Evolutionary conservation across 2,888 invertebrate genomes (phyloP), one percentile per base, ranked within the genome.

Genomic region (Helicoverpa assulta): DNA sequence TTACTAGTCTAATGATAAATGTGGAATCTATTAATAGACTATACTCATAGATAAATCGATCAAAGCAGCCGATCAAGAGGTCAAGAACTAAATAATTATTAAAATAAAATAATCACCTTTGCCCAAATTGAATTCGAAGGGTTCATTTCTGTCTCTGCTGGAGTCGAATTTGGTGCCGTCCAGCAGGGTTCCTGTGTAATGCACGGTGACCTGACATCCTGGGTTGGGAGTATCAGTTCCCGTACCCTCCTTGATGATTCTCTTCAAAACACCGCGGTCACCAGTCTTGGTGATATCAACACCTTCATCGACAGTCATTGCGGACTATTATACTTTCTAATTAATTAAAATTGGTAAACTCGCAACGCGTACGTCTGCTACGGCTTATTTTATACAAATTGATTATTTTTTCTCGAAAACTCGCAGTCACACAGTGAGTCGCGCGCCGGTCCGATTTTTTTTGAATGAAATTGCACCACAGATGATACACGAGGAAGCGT

Each of bases 131-230:
- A 99, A 99, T 85, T 97, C 96, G 89, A 99, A 99, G 0, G 98
- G 97, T 73, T 98, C 97, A 75, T 97, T 97, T 71, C 98, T 96
- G 82, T 98, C 98, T 81, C 97, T 96, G 90, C 99, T 99, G 0
- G 99, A 98, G 93, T 99, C 99, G 90, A 99, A 99, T 88, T 98
- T 97, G 4, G 98, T 97, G 51, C 99, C 99, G 93, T 99, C 98
- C 33, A 97, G 88, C 40, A 99, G 96, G 2, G 98, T 98, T 40
- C 99, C 99, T 1, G 98, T 98, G 89, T 99, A 99, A 92, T 99
- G 99, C 0, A 99, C 97, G 5, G 92, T 96, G 10, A 97, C 96
- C 70, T 90, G 87, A 89, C 97, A 97, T 1, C 99, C 99, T 59
- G 94, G 90, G 16, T 95, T 93, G 0, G 99, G 98, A 43, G 94